Evolutionary conservation across 2,797 vertebrate species (phyloP).

Genomic region (Eurystomus glaucurus): DNA sequence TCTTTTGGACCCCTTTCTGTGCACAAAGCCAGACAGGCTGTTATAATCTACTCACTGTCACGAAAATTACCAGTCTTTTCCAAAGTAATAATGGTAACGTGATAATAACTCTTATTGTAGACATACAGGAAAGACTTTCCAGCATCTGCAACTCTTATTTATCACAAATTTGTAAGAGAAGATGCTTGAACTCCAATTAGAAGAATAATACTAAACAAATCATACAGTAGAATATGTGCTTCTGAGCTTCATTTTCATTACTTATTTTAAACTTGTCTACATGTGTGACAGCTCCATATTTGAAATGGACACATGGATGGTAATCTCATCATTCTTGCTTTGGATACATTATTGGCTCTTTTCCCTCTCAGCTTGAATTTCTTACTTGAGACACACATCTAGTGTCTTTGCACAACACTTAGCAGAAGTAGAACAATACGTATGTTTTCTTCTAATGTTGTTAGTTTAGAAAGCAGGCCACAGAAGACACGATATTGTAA

Average conservation of each 20-base stretch:
- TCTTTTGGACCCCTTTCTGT: slow-evolving; percentile 33
- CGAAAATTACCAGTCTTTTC: slow-evolving; percentile 40
- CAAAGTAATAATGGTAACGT: slow-evolving; percentile 5
- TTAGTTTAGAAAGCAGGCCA: background rate
- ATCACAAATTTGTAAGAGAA: background rate
- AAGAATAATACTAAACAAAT: background rate
- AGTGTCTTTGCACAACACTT: background rate
- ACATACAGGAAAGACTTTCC: slow-evolving; percentile 10
- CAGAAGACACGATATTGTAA: background rate
- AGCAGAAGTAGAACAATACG: background rate
- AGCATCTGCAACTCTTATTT: background rate
- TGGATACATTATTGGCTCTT: background rate
- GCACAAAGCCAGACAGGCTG: slow-evolving; percentile 16
- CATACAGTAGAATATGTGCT: background rate
- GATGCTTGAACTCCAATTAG: background rate
- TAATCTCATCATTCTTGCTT: background rate
- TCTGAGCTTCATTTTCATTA: background rate
- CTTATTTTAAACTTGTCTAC: background rate
- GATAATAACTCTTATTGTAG: slow-evolving; percentile 18
- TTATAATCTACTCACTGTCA: slow-evolving; percentile 58
- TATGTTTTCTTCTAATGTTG: background rate
- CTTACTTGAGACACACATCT: background rate
- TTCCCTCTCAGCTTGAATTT: background rate
- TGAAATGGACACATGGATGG: background rate
- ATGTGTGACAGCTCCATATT: background rate